Percentiles rank a stretch among this genome's conserved stretches.
These are phyloP conservation scores for Meleagris gallopavo DNA, from an alignment of 2,113 vertebrate species.

Conservation along the genomic window DNA sequence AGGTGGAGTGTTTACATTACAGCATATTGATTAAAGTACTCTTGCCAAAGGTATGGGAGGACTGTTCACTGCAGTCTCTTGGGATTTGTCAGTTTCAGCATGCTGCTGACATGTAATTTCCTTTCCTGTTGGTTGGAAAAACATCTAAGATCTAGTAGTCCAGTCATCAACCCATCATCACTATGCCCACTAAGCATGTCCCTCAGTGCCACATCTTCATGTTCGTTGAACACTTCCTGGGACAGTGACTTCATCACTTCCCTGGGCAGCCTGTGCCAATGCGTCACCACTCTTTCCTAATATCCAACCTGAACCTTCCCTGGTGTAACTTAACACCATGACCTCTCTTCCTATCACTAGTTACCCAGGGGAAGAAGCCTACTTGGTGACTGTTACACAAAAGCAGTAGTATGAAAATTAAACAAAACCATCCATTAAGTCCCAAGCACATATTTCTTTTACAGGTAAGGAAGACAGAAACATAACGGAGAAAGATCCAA, in stretches of 20 bases:
- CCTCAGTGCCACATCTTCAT: no score
- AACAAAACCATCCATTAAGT: not conserved
- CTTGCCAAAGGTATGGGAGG: not conserved
- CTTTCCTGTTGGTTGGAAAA: not conserved
- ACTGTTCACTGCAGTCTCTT: not conserved
- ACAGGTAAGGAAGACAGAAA: not conserved
- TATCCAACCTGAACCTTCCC: no score
- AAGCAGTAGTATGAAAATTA: not conserved
- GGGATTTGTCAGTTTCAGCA: not conserved
- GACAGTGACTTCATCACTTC: no score
- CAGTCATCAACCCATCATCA: no score
- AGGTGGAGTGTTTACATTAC: not conserved
- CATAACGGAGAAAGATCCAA: not conserved
- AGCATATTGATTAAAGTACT: not conserved
- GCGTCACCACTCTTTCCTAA: no score
- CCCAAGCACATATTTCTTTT: not conserved
- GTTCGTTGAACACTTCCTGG: no score
- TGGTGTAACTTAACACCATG: no score
- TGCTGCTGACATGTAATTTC: not conserved
- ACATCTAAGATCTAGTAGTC: no score
- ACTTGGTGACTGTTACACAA: not conserved
- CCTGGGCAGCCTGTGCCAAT: no score
- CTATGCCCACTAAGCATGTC: no score
- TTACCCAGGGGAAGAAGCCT: no score
- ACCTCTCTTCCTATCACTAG: no score